A percentile compares a stretch with the other conserved stretches of the same genome.
Evolutionary conservation across 2,113 vertebrate genomes (phyloP).

Genomic region (Ictidomys tridecemlineatus): DNA sequence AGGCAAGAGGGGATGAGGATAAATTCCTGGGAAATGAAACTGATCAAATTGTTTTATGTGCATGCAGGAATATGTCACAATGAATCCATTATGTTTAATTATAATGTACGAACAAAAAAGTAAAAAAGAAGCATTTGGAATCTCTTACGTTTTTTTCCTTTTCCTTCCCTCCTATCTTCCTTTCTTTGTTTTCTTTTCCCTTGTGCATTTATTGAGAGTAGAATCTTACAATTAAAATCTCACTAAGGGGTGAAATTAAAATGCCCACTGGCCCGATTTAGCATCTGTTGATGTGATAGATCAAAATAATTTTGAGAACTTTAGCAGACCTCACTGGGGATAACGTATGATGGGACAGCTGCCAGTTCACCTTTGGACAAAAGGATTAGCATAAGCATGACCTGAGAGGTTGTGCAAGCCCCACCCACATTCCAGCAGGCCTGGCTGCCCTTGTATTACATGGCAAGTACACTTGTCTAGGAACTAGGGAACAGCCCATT

Average conservation of each 20-base stretch:
- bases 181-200: background rate
- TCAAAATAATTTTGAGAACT: slow-evolving; percentile 61
- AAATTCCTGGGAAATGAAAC: background rate
- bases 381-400: slow-evolving; percentile 63
- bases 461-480: background rate
- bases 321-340: slow-evolving; percentile 65
- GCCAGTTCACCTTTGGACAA: slow-evolving; percentile 57
- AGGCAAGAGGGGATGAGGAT: background rate
- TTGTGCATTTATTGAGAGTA: slow-evolving; percentile 26
- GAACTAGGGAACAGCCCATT: background rate
- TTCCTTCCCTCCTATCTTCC: no score
- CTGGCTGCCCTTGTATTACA: slow-evolving; percentile 45
- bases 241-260: slow-evolving; percentile 42
- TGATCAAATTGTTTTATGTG: background rate
- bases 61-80: background rate
- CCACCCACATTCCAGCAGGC: slow-evolving; percentile 53
- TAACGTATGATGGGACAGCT: background rate
- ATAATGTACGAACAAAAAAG: background rate
- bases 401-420: background rate
- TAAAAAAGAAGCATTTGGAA: background rate
- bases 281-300: background rate
- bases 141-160: background rate
- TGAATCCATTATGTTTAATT: background rate
- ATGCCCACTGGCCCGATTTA: background rate
- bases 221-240: slow-evolving; percentile 24